Conservation (phyloP, 2,797 vertebrate species). For the Hypotaenidia philippensis region DNA sequence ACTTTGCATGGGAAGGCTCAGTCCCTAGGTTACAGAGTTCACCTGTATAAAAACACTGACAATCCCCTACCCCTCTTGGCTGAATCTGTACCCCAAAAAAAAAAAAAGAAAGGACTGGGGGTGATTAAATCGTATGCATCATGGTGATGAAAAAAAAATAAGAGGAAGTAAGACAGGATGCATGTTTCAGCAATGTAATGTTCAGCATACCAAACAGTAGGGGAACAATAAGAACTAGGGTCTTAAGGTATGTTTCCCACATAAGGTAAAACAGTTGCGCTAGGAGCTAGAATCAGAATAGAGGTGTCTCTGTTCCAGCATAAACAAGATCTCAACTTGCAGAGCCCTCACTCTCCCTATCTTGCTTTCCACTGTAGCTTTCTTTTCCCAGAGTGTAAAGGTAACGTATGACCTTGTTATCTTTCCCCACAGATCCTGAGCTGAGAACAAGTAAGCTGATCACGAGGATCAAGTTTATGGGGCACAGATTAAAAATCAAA, state of each 20-base stretch:
- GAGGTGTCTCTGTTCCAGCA: neutral
- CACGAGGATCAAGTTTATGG: neutral
- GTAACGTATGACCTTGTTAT: neutral
- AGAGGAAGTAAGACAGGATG: neutral
- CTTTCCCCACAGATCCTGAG: neutral
- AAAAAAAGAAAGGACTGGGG: no score
- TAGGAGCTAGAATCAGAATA: neutral
- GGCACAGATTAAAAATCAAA: neutral
- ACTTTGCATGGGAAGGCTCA: neutral
- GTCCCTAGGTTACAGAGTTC: neutral
- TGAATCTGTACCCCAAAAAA: neutral
- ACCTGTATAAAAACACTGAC: neutral
- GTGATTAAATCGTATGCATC: neutral
- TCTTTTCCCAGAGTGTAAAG: neutral
- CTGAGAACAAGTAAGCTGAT: neutral
- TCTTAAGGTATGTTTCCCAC: neutral
- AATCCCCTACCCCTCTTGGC: neutral
- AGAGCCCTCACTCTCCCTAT: neutral
- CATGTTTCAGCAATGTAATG: neutral
- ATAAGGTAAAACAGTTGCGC: neutral
- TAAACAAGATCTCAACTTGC: neutral
- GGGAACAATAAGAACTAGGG: neutral
- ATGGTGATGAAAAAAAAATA: neutral
- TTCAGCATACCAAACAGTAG: neutral
- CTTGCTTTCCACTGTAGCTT: neutral